These are phyloP conservation scores for Phymastichus coffea DNA, from an alignment of 1,140 invertebrate species.

Conservation along the genomic window DNA sequence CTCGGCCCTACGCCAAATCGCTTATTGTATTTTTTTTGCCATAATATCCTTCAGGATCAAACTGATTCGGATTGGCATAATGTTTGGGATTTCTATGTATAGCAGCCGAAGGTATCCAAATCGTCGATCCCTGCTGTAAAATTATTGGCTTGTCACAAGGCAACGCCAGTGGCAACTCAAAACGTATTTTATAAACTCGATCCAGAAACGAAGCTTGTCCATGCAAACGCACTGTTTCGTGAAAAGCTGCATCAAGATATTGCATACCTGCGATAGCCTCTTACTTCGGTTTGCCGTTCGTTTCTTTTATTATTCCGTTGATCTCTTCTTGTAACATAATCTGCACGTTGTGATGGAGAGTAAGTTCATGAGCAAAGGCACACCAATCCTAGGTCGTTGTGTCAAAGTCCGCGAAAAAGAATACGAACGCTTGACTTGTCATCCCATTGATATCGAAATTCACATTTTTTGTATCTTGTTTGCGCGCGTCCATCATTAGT, in stretches of 20 bases:
- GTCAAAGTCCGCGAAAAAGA: constrained; percentile 54
- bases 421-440: constrained; percentile 37
- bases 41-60: constrained; percentile 59
- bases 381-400: constrained; percentile 60
- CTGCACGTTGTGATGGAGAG: constrained; percentile 62
- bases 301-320: constrained; percentile 38
- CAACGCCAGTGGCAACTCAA: constrained; percentile 44
- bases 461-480: constrained; percentile 35
- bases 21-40: constrained; percentile 39
- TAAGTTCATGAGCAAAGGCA: constrained; percentile 57
- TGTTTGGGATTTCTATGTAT: constrained; percentile 57
- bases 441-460: constrained; percentile 37
- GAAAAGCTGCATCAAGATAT: constrained; percentile 54
- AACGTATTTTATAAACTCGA: constrained; percentile 48
- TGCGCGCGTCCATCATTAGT: constrained; percentile 53
- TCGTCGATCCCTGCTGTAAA: constrained; percentile 55
- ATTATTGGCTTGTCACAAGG: constrained; percentile 50
- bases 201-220: constrained; percentile 47
- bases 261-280: constrained; percentile 51
- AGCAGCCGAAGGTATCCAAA: constrained; percentile 47
- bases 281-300: constrained; percentile 45
- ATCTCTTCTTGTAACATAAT: constrained; percentile 63
- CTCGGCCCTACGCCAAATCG: constrained; percentile 39
- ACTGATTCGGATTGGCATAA: constrained; percentile 61
- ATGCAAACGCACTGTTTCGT: constrained; percentile 62